Base-by-base conservation (phyloP, 64 coral and sea anemone species). In the Anthopleura sola region DNA sequence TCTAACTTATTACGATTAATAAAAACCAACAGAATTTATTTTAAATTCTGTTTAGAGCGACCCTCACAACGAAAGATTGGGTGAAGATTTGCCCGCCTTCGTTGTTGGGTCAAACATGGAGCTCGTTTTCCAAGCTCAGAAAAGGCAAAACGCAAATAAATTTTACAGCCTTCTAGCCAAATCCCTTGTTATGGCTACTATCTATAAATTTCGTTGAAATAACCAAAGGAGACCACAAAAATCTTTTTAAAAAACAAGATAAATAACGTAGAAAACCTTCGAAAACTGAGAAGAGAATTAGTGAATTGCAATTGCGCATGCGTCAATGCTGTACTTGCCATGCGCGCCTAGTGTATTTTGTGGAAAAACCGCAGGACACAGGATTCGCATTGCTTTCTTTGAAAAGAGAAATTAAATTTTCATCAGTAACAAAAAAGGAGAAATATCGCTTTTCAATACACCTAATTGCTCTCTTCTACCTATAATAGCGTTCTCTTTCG, bases 231-330 rank as follows among this genome's bases (percentile, higher is more conserved):
- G 18, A 40, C 47, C 48, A 40, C 20, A 64, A 75, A 50, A 87
- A 92, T 13, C 37, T 40, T 82, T 75, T 68, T 82, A 83, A 82
- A 74, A 49, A 79, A 68, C 77, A 87, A 58, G 60, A 44, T 81
- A 92, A 82, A 57, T 71, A 71, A 47, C 44, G 49, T 26, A 50
- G 24, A 92, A 87, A 92, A 82, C 85, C 90, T 92, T 92, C 85
- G 85, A 92, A 91, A 92, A 92, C 78, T 56, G 49, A 87, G 62
- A 87, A 81, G 78, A 87, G 51, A 83, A 92, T 83, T 91, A 82
- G 69, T 68, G 78, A 46, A 78, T 58, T 33, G 47, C 37, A 39
- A 34, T 15, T 60, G 85, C 90, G 90, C 90, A 92, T 86, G 90
- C 78, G 90, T 83, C 87, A 12, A 87, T 71, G 80, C 32, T 14